Conservation (phyloP, 2,797 vertebrate genomes). For the Pelodytes ibericus region DNA sequence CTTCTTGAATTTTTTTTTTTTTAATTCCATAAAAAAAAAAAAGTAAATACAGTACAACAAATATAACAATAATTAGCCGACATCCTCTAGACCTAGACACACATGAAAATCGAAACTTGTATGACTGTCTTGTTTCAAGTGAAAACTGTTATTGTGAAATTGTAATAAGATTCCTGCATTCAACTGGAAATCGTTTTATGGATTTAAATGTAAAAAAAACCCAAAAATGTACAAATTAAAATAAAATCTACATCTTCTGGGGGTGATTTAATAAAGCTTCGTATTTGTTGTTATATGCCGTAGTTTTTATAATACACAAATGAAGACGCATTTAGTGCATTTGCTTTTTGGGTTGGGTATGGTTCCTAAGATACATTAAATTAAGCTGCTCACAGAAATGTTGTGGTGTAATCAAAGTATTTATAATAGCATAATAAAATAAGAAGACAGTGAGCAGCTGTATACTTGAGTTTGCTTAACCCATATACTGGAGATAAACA, state of each 20-base stretch:
- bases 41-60: neutral
- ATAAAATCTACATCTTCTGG: neutral
- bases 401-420: neutral
- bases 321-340: neutral
- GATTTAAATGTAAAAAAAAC: neutral
- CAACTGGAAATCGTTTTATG: neutral
- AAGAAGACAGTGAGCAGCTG: neutral
- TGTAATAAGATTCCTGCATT: neutral
- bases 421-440: neutral
- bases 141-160: neutral
- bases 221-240: neutral
- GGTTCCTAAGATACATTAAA: neutral
- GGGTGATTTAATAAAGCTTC: neutral
- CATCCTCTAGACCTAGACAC: too few species aligned
- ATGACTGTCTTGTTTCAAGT: neutral
- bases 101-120: neutral
- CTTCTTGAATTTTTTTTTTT: constrained; percentile 1
- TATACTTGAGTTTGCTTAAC: constrained; percentile 3
- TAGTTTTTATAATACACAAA: neutral
- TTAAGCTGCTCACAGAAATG: neutral
- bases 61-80: neutral
- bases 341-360: neutral
- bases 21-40: neutral
- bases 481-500: constrained; percentile 1
- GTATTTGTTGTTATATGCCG: neutral